A percentile compares a stretch with the other conserved stretches of the same genome.
These are phyloP conservation scores for Thunnus thynnus DNA, from an alignment of 2,113 vertebrate genomes.

Conservation along the genomic window DNA sequence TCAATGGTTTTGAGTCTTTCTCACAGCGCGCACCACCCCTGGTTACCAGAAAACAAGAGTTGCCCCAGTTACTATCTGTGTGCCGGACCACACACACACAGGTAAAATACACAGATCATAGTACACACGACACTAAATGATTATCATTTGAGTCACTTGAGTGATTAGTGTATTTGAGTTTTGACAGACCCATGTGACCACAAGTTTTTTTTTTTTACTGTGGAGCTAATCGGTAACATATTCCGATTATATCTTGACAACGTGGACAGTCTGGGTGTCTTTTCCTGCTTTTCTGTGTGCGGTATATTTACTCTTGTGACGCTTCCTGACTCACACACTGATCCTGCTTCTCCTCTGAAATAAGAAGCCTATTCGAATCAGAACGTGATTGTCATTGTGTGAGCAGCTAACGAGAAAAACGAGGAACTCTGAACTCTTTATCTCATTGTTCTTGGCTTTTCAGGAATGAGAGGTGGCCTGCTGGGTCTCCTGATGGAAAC, in stretches of 20 bases:
- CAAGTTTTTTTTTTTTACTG: constrained; percentile 4
- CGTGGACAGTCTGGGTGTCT: neutral
- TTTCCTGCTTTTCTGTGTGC: constrained; percentile 31
- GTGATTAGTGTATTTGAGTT: constrained; percentile 45
- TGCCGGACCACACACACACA: constrained; percentile 34
- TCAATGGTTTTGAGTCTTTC: constrained; percentile 36
- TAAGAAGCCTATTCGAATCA: neutral
- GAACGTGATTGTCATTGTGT: neutral
- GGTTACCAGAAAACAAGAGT: constrained; percentile 64
- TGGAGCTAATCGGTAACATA: constrained; percentile 26
- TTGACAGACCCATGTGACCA: neutral
- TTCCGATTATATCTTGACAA: neutral
- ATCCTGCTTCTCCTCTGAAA: constrained; percentile 19
- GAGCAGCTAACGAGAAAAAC: neutral
- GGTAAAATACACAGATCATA: constrained; percentile 47
- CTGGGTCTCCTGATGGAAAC: constrained; percentile 27
- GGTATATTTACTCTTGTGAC: constrained; percentile 3
- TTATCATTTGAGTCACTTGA: constrained; percentile 31
- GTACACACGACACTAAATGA: constrained; percentile 9
- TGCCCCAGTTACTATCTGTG: constrained; percentile 63
- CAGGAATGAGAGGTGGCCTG: neutral
- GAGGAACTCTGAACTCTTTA: constrained; percentile 9
- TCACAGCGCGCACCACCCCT: constrained; percentile 16
- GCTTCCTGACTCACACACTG: neutral
- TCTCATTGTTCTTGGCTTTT: constrained; percentile 8